Evolutionary conservation across 2,888 invertebrate genomes (phyloP).

Genomic region (Cabera pusaria): DNA sequence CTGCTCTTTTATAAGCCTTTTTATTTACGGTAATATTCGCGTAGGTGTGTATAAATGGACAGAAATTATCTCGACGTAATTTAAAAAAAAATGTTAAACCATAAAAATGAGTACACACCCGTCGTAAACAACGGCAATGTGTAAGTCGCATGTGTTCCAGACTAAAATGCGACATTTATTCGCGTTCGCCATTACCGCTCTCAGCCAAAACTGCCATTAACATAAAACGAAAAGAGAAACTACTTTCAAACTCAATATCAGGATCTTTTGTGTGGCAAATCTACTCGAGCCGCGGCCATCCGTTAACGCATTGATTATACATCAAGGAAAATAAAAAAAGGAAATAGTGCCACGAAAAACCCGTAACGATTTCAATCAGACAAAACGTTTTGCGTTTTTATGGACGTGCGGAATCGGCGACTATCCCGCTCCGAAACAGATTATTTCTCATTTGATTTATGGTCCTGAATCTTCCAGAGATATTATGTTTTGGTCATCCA

Average conservation of each 20-base stretch:
- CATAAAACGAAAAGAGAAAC: conserved; percentile 78
- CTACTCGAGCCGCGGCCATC: conserved; percentile 75
- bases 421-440: conserved; percentile 83
- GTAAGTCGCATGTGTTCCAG: conserved; percentile 52
- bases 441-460: conserved; percentile 85
- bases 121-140: conserved; percentile 51
- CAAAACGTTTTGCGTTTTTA: conserved; percentile 83
- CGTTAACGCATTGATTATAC: conserved; percentile 83
- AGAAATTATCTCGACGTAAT: conserved; percentile 34
- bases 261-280: conserved; percentile 81
- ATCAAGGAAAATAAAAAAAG: conserved; percentile 80
- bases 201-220: conserved; percentile 75
- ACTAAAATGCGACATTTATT: conserved; percentile 69
- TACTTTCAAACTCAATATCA: conserved; percentile 81
- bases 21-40: conserved; percentile 4
- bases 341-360: conserved; percentile 75
- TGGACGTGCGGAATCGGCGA: conserved; percentile 75
- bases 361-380: conserved; percentile 81
- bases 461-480: conserved; percentile 81
- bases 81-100: conserved; percentile 39
- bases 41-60: conserved; percentile 14
- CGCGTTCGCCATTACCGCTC: conserved; percentile 67
- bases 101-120: conserved; percentile 37
- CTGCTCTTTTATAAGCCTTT: too few species aligned
- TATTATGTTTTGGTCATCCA: conserved; percentile 84